Evolutionary conservation across 2,888 invertebrate genomes (phyloP).

Genomic region (Ernsta delagoae): DNA sequence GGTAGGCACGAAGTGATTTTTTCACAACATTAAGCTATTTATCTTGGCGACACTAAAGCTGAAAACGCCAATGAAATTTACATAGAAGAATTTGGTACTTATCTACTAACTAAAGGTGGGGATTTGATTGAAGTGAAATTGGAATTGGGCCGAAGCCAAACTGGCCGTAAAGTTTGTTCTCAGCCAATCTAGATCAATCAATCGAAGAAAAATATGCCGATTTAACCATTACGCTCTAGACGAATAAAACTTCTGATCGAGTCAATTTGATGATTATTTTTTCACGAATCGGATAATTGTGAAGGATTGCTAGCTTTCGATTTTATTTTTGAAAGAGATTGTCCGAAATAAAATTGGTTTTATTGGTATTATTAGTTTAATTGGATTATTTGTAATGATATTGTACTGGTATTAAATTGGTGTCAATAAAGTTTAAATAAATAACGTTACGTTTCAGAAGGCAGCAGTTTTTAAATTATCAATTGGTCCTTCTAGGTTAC

Average conservation of each 20-base stretch:
- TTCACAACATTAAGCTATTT: too few species aligned
- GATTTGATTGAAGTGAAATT: background rate
- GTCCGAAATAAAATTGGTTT: background rate
- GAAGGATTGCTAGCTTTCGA: background rate
- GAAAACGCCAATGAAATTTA: background rate
- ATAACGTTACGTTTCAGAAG: too few species aligned
- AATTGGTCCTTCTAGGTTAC: too few species aligned
- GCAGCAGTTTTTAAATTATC: too few species aligned
- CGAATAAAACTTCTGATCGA: background rate
- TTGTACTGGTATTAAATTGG: too few species aligned
- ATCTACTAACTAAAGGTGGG: background rate
- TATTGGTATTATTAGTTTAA: too few species aligned
- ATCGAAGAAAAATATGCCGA: slow-evolving; percentile 22
- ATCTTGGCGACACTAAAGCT: background rate
- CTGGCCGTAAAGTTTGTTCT: background rate
- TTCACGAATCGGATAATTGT: background rate
- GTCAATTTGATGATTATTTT: slow-evolving; percentile 4
- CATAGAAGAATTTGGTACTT: background rate
- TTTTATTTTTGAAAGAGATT: background rate
- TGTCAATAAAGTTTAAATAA: too few species aligned
- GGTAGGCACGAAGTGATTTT: too few species aligned
- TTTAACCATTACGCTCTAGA: slow-evolving; percentile 7
- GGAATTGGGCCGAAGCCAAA: background rate
- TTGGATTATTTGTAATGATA: too few species aligned
- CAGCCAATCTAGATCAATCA: slow-evolving; percentile 6